phyloP scores from a whole-genome alignment of 2,797 vertebrate species.

The Spinus pinus region DNA sequence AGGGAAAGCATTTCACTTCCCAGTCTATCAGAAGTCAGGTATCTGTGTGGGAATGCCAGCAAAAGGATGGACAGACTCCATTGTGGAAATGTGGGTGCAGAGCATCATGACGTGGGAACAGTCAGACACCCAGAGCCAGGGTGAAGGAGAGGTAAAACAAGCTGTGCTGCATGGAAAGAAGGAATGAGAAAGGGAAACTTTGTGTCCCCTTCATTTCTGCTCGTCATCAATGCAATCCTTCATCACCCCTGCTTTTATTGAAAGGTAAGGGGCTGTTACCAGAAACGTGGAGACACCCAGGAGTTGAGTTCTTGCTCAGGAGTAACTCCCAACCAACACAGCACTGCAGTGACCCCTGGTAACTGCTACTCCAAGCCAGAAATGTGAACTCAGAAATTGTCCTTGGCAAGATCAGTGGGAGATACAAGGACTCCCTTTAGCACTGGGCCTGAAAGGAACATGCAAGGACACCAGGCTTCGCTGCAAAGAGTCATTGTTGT shows the following conservation, averaged over 20 bases:
- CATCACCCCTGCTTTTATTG: background rate
- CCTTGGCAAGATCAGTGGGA: background rate
- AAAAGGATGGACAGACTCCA: background rate
- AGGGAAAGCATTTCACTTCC: background rate
- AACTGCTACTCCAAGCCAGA: background rate
- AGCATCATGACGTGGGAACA: rapidly evolving
- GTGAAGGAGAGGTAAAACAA: background rate
- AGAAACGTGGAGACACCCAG: rapidly evolving
- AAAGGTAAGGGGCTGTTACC: background rate
- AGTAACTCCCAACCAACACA: background rate
- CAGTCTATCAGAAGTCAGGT: background rate
- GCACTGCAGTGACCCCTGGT: background rate
- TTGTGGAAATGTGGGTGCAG: rapidly evolving
- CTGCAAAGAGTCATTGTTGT: background rate
- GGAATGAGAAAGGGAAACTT: background rate
- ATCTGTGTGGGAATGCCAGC: background rate
- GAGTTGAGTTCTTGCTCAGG: background rate
- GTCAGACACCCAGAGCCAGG: background rate
- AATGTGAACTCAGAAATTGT: background rate
- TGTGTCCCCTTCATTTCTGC: background rate
- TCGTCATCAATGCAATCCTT: background rate
- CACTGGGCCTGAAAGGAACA: background rate
- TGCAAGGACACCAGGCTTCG: rapidly evolving
- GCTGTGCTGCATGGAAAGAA: background rate
- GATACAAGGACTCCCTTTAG: background rate